These are phyloP conservation scores for Sycophila texana DNA, from an alignment of 2,888 invertebrate genomes.

Conservation along the genomic window DNA sequence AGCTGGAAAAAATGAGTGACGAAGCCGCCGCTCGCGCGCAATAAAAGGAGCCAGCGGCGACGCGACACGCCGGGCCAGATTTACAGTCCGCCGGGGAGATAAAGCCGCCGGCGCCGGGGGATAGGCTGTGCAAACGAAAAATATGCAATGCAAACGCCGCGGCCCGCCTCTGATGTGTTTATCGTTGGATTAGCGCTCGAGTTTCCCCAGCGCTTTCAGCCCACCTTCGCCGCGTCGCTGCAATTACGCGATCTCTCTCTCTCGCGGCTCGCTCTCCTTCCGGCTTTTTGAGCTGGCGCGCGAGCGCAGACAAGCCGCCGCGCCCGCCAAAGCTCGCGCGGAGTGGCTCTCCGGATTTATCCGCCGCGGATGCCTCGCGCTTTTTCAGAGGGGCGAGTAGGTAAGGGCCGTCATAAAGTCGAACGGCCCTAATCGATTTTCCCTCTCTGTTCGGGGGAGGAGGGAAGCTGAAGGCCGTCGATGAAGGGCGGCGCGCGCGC, in stretches of 20 bases:
- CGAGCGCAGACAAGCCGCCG: background rate
- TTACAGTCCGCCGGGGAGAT: conserved; percentile 33
- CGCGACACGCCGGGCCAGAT: conserved; percentile 23
- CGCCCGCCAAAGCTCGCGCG: background rate
- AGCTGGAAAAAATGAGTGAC: conserved; percentile 45
- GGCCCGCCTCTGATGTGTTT: conserved; percentile 56
- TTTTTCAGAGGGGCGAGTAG: conserved; percentile 39
- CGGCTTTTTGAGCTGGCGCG: conserved; percentile 22
- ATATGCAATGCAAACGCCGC: conserved; percentile 54
- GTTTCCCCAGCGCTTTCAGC: conserved; percentile 34
- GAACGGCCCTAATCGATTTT: conserved; percentile 67
- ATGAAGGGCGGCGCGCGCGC: conserved; percentile 40
- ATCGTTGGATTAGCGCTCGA: conserved; percentile 60
- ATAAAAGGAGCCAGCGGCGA: conserved; percentile 25
- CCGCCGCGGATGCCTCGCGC: conserved; percentile 11
- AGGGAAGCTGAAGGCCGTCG: background rate
- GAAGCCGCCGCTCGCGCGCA: conserved; percentile 10
- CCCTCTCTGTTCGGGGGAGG: conserved; percentile 49
- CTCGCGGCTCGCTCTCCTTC: conserved; percentile 2
- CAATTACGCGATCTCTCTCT: conserved; percentile 44
- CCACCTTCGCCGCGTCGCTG: conserved; percentile 13
- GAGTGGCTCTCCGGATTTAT: conserved; percentile 13
- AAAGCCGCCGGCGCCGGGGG: conserved; percentile 2
- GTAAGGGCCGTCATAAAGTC: conserved; percentile 55
- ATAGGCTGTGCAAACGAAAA: conserved; percentile 50